Evolutionary conservation across 1,140 invertebrate species (phyloP).

Genomic region (Agrilus planipennis): DNA sequence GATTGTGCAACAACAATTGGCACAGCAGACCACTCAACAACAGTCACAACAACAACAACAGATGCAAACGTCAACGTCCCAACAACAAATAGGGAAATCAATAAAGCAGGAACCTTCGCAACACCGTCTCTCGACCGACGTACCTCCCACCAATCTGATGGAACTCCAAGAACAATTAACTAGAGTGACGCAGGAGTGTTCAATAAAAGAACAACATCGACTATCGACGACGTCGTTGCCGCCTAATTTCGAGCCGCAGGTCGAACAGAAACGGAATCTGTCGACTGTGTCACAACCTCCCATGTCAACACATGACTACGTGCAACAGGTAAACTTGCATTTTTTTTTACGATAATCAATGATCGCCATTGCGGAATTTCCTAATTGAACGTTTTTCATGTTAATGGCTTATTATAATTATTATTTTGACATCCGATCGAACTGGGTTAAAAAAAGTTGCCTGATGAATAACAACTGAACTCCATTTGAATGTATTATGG

Average conservation of each 20-base stretch:
- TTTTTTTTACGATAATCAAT: too few relatives aligned
- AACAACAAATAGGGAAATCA: constrained; percentile 6
- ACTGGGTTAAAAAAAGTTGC: too few relatives aligned
- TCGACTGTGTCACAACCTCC: not conserved
- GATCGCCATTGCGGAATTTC: too few relatives aligned
- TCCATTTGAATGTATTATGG: too few relatives aligned
- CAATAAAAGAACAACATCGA: constrained; percentile 16
- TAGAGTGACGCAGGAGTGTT: not conserved
- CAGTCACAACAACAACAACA: constrained; percentile 14
- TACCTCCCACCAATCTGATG: constrained; percentile 21
- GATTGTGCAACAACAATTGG: constrained; percentile 8
- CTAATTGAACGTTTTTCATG: too few relatives aligned
- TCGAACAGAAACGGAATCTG: constrained; percentile 3
- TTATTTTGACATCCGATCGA: too few relatives aligned
- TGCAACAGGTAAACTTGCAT: too few relatives aligned
- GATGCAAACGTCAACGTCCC: constrained; percentile 2
- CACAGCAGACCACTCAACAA: constrained; percentile 3
- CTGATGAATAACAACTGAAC: too few relatives aligned
- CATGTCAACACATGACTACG: not conserved
- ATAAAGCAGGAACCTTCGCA: constrained; percentile 1
- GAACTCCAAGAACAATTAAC: constrained; percentile 25
- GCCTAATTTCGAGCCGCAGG: constrained; percentile 17
- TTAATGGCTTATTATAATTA: too few relatives aligned
- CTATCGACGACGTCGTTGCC: constrained; percentile 28
- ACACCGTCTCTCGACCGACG: constrained; percentile 15